Conservation (phyloP, 2,888 invertebrate species). For the Bimastos eiseni region DNA sequence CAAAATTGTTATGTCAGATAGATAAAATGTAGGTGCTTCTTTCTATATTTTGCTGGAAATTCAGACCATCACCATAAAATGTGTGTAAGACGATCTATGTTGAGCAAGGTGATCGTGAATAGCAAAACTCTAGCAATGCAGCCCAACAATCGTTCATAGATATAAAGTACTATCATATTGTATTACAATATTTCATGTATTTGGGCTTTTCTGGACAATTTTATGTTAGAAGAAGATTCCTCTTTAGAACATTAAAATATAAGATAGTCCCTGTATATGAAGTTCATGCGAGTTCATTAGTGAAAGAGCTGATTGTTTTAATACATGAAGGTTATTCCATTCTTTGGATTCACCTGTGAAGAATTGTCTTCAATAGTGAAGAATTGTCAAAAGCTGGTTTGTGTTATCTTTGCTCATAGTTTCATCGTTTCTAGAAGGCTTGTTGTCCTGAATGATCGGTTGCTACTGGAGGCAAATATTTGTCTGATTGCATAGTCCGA, state of each 20-base stretch:
- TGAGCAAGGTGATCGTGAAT: background rate
- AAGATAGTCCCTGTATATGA: background rate
- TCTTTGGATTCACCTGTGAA: background rate
- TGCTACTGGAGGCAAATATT: background rate
- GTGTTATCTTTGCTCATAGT: background rate
- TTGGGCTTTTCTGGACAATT: no score
- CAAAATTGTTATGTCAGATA: background rate
- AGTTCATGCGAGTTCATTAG: background rate
- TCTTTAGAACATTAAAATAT: background rate
- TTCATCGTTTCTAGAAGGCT: background rate
- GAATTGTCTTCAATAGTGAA: background rate
- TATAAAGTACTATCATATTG: slow-evolving; percentile 13
- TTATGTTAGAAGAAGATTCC: background rate
- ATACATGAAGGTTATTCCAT: background rate
- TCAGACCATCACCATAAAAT: background rate
- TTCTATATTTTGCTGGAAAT: no score
- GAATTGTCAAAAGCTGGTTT: background rate
- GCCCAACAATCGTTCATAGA: background rate
- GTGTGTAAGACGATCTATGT: background rate
- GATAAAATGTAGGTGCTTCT: no score
- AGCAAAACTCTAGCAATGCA: background rate
- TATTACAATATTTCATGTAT: background rate
- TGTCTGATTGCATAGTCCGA: background rate
- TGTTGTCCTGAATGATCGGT: background rate
- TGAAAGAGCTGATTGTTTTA: background rate